Evolutionary conservation across 2,797 vertebrate genomes (phyloP).

Genomic region (Gymnopithys bicolor): DNA sequence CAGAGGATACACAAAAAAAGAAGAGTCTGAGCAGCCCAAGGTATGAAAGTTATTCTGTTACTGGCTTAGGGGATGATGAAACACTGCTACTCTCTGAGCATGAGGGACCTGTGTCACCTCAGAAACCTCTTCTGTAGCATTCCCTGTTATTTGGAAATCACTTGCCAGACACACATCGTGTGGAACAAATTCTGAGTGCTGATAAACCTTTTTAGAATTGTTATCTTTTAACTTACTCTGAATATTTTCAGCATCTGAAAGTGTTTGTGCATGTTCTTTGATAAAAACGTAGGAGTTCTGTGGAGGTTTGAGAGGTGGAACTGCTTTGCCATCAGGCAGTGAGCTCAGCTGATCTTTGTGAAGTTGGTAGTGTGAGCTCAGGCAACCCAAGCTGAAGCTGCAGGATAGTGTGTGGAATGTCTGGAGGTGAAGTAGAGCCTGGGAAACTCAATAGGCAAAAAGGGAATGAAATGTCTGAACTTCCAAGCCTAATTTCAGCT

Average conservation of each 20-base stretch:
- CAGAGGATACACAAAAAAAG: conserved; percentile 89
- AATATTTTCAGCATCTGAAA: neutral
- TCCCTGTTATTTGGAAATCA: neutral
- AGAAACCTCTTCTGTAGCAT: neutral
- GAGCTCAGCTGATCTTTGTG: neutral
- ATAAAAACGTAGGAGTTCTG: neutral
- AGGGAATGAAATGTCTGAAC: neutral
- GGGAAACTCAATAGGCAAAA: neutral
- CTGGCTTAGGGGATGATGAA: neutral
- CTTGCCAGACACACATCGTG: fast-evolving
- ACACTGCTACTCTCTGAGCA: neutral
- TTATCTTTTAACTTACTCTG: neutral
- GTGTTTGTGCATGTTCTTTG: neutral
- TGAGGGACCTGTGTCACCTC: neutral
- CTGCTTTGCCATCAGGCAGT: neutral
- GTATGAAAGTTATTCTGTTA: conserved; percentile 64
- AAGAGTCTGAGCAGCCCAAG: conserved; percentile 89
- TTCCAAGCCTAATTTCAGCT: neutral
- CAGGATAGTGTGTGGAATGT: neutral
- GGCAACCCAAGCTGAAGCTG: neutral
- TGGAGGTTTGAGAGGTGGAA: neutral
- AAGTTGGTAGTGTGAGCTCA: neutral
- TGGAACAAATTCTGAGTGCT: neutral
- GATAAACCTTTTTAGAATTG: neutral
- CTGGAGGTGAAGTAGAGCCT: neutral